These are phyloP conservation scores for Alloscopus bannaensis DNA, from an alignment of 2,888 invertebrate species.

Conservation along the genomic window DNA sequence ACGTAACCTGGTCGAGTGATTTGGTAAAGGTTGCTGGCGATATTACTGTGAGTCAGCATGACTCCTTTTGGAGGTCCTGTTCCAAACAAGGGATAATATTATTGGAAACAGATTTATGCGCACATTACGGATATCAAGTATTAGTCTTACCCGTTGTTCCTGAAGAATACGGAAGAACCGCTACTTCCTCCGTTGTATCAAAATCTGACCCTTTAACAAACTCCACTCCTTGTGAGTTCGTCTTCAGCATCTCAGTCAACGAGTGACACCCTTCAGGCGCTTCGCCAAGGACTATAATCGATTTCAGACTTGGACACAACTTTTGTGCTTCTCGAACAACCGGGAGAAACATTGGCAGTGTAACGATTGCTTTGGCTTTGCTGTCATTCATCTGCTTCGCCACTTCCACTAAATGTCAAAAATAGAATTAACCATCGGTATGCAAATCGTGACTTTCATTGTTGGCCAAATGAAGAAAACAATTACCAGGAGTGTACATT, in stretches of 20 bases:
- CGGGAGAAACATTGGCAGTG: conserved; percentile 75
- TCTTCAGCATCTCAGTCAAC: conserved; percentile 61
- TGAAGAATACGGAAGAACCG: conserved; percentile 60
- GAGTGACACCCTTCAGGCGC: conserved; percentile 35
- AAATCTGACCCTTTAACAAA: conserved; percentile 62
- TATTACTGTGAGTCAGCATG: conserved; percentile 79
- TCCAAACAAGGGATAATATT: background rate
- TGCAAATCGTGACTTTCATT: background rate
- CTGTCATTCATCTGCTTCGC: conserved; percentile 81
- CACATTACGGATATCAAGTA: background rate
- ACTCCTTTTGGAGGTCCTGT: conserved; percentile 56
- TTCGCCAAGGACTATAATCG: conserved; percentile 42
- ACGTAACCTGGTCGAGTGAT: conserved; percentile 49
- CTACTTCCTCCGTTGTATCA: conserved; percentile 54
- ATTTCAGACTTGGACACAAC: conserved; percentile 28
- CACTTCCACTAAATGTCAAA: conserved; percentile 81
- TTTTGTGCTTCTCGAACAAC: conserved; percentile 28
- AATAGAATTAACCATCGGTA: conserved; percentile 34
- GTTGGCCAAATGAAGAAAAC: background rate
- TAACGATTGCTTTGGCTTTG: conserved; percentile 81
- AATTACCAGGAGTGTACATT: conserved; percentile 71
- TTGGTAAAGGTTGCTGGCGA: conserved; percentile 77
- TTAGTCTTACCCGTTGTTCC: conserved; percentile 49
- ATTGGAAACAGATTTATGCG: background rate
- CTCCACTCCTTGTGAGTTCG: conserved; percentile 59